Base-by-base conservation (phyloP, 1,140 invertebrate genomes). In the Trissolcus basalis region DNA sequence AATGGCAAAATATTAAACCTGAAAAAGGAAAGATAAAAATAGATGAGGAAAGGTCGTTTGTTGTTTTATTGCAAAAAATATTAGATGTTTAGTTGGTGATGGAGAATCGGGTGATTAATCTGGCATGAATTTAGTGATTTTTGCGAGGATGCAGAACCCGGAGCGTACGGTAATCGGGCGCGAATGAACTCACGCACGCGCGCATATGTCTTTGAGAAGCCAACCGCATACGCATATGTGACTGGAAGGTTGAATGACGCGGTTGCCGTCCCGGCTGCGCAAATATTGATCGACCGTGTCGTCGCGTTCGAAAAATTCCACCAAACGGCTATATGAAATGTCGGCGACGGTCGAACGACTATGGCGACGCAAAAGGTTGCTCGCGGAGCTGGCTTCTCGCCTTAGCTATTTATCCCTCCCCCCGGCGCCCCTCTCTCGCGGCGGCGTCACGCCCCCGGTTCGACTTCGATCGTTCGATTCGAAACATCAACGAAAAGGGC, bases 261-360 rank as follows among this genome's bases (percentile, higher is more conserved):
- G 72, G 55, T 76, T 51, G 68, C 53, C 68, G 68, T 75, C 63
- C 72, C 77, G 72, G 77, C 77, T 79, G 77, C 68, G 77, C 77
- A 79, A 79, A 79, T 79, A 79, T 79, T 79, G 77, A 79, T 79
- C 72, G 72, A 79, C 68, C 15, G 63, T 79, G 77, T 79, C 77
- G 77, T 79, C 65, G 77, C 65, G 72, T 67, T 76, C 64, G 73
- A 79, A 79, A 79, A 79, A 79, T 79, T 79, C 77, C 77, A 79
- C 77, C 77, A 79, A 76, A 79, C 77, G 68, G 58, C 65, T 61
- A 69, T 60, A 68, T 69, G 68, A 79, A 79, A 72, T 76, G 69
- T 75, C 72, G 67, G 71, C 72, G 65, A 71, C 70, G 70, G 60
- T 53, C 60, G 56, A 53, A 15, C 63, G 64, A 65, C 43, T 59